phyloP scores from a whole-genome alignment of 2,888 invertebrate species.

The Ophion costatus region DNA sequence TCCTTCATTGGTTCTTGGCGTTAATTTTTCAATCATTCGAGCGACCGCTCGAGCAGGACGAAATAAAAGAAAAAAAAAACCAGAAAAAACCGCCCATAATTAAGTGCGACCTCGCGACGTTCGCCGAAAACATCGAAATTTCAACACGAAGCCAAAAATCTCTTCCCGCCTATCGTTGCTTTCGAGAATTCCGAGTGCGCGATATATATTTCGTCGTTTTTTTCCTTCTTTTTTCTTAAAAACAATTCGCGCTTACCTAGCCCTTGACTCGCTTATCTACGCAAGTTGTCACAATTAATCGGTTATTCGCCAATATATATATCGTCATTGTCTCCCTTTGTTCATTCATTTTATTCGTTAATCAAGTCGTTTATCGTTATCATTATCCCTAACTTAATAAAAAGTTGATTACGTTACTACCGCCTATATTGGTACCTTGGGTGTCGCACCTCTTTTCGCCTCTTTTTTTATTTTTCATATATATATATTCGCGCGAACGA shows the following conservation, averaged over 20 bases:
- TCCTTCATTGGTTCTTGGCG: conserved; percentile 11
- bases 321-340: conserved; percentile 27
- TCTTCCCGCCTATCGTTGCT: background rate
- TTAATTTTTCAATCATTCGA: conserved; percentile 20
- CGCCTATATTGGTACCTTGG: conserved; percentile 57
- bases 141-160: background rate
- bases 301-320: conserved; percentile 18
- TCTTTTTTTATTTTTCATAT: conserved; percentile 12
- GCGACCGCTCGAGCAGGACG: background rate
- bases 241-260: background rate
- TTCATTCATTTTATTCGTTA: conserved; percentile 26
- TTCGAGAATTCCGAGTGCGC: background rate
- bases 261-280: background rate
- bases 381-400: conserved; percentile 75
- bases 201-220: conserved; percentile 12
- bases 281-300: conserved; percentile 21
- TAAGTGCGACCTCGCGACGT: background rate
- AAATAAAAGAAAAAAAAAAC: conserved; percentile 6
- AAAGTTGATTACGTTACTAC: conserved; percentile 75
- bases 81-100: conserved; percentile 4
- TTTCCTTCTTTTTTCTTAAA: background rate
- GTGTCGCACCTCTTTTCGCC: conserved; percentile 32
- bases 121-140: conserved; percentile 28
- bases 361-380: conserved; percentile 56
- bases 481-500: conserved; percentile 32